phyloP scores from a whole-genome alignment of 2,113 vertebrate genomes.

The Aviceda subcristata region DNA sequence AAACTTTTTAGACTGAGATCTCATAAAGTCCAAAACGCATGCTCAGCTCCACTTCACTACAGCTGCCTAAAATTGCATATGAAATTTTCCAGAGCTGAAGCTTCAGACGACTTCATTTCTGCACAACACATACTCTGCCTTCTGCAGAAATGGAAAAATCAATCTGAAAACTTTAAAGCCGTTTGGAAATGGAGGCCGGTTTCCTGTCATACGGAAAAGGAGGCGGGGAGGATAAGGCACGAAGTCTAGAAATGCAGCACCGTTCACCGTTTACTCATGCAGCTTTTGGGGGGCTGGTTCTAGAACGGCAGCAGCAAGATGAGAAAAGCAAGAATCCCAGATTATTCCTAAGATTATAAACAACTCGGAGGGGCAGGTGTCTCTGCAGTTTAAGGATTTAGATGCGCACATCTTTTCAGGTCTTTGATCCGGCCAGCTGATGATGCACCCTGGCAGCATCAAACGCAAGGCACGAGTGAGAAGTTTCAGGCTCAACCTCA shows the following conservation, averaged over 20 bases:
- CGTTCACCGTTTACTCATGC: rapidly evolving
- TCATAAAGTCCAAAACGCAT: rapidly evolving
- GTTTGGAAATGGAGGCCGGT: rapidly evolving
- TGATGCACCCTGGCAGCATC: rapidly evolving
- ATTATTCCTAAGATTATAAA: background rate
- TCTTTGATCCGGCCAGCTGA: rapidly evolving
- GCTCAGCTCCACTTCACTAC: background rate
- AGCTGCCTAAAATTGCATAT: background rate
- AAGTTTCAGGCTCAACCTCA: rapidly evolving
- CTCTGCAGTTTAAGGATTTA: background rate
- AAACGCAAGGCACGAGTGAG: rapidly evolving
- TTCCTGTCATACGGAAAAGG: rapidly evolving
- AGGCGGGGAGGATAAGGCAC: background rate
- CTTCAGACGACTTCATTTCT: rapidly evolving
- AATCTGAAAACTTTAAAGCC: background rate
- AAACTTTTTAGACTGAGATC: background rate
- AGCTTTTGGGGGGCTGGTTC: background rate
- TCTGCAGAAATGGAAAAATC: background rate
- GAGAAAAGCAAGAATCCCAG: rapidly evolving
- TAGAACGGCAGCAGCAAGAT: rapidly evolving
- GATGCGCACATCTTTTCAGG: rapidly evolving
- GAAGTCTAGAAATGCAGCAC: rapidly evolving
- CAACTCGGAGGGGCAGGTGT: rapidly evolving
- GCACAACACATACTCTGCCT: no score
- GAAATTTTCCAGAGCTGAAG: background rate